Conservation (phyloP, 2,113 vertebrate genomes). For the Glaucomys volans region DNA sequence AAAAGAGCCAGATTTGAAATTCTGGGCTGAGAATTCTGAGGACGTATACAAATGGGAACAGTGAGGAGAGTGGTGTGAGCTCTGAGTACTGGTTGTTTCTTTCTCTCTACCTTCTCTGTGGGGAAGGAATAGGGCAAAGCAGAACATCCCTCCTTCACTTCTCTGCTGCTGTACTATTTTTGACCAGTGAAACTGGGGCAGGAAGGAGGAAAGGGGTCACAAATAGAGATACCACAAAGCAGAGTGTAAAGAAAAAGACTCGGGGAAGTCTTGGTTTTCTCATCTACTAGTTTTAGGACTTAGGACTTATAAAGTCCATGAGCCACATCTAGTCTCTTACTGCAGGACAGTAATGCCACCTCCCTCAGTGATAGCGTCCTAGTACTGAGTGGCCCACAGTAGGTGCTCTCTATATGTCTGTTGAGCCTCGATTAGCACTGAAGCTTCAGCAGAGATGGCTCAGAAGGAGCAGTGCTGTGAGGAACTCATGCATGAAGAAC, state of each 20-base stretch:
- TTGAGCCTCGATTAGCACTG: background rate
- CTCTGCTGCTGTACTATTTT: background rate
- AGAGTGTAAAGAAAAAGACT: background rate
- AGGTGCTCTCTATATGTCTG: background rate
- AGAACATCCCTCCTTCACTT: background rate
- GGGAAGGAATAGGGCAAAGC: background rate
- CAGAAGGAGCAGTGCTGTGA: background rate
- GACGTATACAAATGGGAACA: background rate
- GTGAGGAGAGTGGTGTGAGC: background rate
- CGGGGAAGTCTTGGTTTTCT: background rate
- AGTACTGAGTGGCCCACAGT: background rate
- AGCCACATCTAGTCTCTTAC: background rate
- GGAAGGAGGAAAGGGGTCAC: background rate
- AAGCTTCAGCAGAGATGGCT: background rate
- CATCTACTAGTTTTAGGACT: background rate
- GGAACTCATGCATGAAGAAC: background rate
- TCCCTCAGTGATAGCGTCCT: background rate
- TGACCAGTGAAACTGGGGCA: background rate
- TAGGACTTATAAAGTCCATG: background rate
- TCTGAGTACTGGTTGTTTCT: background rate
- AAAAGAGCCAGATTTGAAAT: background rate
- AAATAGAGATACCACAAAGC: background rate
- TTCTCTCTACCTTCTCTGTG: background rate
- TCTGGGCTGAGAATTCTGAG: background rate
- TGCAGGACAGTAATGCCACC: background rate